Evolutionary conservation across 2,888 invertebrate genomes (phyloP).

Genomic region (Uropetala carovei): DNA sequence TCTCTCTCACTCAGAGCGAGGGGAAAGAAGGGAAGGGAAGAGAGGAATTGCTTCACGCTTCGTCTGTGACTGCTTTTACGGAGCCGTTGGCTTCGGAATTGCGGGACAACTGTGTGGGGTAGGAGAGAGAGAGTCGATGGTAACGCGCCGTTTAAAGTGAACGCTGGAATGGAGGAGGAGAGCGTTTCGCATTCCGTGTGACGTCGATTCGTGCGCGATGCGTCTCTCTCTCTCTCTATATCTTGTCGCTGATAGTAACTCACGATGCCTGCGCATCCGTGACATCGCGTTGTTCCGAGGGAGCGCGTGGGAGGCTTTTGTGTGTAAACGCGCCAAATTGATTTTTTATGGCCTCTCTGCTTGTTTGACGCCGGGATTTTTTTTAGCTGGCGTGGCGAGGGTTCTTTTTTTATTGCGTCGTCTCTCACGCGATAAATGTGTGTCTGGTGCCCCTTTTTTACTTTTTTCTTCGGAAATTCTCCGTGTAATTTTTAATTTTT

Average conservation of each 20-base stretch:
- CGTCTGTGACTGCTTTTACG: conserved; percentile 26
- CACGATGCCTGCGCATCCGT: neutral
- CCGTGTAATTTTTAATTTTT: too few relatives aligned
- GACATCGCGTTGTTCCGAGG: neutral
- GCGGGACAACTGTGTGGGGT: neutral
- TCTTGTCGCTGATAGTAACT: neutral
- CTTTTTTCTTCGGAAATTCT: neutral
- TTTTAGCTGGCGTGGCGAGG: neutral
- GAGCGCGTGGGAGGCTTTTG: neutral
- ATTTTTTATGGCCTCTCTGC: neutral
- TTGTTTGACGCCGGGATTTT: neutral
- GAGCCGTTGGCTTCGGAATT: conserved; percentile 25
- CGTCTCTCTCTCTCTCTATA: neutral
- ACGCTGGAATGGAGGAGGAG: neutral
- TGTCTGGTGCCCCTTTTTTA: neutral
- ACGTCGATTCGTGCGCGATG: neutral
- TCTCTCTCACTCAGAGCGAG: neutral
- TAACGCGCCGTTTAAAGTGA: neutral
- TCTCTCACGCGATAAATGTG: neutral
- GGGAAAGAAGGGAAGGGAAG: neutral
- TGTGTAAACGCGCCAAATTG: neutral
- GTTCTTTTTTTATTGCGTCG: neutral
- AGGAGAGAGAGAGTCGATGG: neutral
- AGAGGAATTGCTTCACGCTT: neutral
- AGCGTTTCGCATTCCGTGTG: neutral